Percentiles rank a stretch among this genome's conserved stretches.
These are phyloP conservation scores for Taurulus bubalis DNA, from an alignment of 2,113 vertebrate genomes.

Conservation along the genomic window DNA sequence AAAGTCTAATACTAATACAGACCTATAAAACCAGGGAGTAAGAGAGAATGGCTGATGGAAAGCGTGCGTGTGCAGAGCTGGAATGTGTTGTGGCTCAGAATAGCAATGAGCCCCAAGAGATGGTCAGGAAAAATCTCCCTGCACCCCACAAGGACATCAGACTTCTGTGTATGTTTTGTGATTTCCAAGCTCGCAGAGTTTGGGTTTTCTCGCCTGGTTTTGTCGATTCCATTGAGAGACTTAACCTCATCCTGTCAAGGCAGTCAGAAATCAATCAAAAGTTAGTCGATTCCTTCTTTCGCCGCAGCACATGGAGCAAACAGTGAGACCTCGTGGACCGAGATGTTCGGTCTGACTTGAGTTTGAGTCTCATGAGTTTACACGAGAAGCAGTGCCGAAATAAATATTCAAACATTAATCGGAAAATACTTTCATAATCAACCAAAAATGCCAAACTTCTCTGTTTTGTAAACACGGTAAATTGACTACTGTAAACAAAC, in stretches of 20 bases:
- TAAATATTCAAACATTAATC: neutral
- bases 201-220: neutral
- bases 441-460: neutral
- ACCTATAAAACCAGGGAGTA: conserved; percentile 8
- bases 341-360: neutral
- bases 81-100: conserved; percentile 82
- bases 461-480: neutral
- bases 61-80: conserved; percentile 75
- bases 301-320: neutral
- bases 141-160: conserved; percentile 70
- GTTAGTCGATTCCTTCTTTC: neutral
- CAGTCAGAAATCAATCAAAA: neutral
- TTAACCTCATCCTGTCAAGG: neutral
- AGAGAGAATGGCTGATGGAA: conserved; percentile 73
- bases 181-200: neutral
- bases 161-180: conserved; percentile 39
- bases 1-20: neutral
- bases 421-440: neutral
- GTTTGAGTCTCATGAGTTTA: neutral
- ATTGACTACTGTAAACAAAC: neutral
- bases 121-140: conserved; percentile 78
- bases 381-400: neutral
- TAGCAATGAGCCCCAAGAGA: conserved; percentile 77
- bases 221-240: neutral
- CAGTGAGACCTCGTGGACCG: neutral